Conservation (phyloP, 2,888 invertebrate species). For the Hypolimnas misippus region DNA sequence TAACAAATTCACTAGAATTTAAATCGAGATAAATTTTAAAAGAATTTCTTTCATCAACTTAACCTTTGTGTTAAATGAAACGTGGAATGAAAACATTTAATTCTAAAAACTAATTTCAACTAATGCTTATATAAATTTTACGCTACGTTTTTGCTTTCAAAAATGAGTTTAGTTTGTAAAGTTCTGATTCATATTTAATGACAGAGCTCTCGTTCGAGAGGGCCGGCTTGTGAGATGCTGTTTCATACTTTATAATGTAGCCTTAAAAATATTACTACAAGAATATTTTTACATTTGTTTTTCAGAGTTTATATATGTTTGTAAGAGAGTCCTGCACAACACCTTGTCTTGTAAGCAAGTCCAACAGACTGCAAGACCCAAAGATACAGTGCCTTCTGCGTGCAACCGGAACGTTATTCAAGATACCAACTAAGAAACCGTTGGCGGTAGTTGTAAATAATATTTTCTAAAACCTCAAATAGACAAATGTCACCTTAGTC, state of each 20-base stretch:
- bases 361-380: too few species aligned
- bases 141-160: slow-evolving; percentile 13
- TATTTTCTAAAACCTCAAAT: too few species aligned
- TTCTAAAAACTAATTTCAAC: slow-evolving; percentile 28
- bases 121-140: slow-evolving; percentile 21
- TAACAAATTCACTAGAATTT: neutral
- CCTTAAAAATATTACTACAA: neutral
- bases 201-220: neutral
- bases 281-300: neutral
- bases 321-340: too few species aligned
- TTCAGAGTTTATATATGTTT: neutral
- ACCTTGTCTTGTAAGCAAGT: too few species aligned
- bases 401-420: too few species aligned
- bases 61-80: slow-evolving; percentile 9
- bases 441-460: too few species aligned
- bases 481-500: too few species aligned
- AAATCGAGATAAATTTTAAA: slow-evolving; percentile 1
- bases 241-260: neutral
- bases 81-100: slow-evolving; percentile 17
- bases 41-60: neutral
- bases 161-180: slow-evolving; percentile 13
- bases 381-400: too few species aligned
- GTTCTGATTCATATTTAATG: slow-evolving; percentile 20
- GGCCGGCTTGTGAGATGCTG: neutral
- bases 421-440: too few species aligned